These are phyloP conservation scores for Lumbricus terrestris DNA, from an alignment of 2,888 invertebrate species.

Conservation along the genomic window DNA sequence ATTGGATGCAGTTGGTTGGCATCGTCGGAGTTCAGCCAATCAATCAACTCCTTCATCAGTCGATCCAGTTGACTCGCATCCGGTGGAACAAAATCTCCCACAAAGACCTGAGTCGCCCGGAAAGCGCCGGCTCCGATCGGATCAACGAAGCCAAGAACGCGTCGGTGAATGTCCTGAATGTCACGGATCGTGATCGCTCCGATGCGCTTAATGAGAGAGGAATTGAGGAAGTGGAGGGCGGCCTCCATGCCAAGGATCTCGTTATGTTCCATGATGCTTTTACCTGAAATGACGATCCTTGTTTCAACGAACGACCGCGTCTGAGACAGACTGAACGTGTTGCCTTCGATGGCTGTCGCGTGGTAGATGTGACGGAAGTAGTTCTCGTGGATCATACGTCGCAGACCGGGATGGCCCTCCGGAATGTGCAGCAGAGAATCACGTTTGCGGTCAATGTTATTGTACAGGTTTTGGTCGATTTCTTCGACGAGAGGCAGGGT, in stretches of 20 bases:
- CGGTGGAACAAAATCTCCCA: slow-evolving; percentile 91
- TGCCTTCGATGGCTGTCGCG: slow-evolving; percentile 94
- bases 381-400: slow-evolving; percentile 87
- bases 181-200: slow-evolving; percentile 79
- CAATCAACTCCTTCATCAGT: slow-evolving; percentile 83
- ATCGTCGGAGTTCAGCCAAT: slow-evolving; percentile 84
- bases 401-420: slow-evolving; percentile 74
- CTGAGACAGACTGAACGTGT: slow-evolving; percentile 90
- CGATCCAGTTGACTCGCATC: slow-evolving; percentile 76
- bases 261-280: slow-evolving; percentile 93
- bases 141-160: slow-evolving; percentile 92
- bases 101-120: slow-evolving; percentile 73
- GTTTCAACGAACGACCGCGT: slow-evolving; percentile 90
- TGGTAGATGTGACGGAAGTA: slow-evolving; percentile 93
- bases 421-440: slow-evolving; percentile 79
- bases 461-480: slow-evolving; percentile 62
- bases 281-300: slow-evolving; percentile 74
- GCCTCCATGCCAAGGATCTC: slow-evolving; percentile 87
- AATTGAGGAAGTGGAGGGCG: slow-evolving; percentile 85
- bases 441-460: slow-evolving; percentile 78
- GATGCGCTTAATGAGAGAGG: slow-evolving; percentile 68
- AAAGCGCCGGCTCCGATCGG: slow-evolving; percentile 86
- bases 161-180: slow-evolving; percentile 84
- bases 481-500: slow-evolving; percentile 83
- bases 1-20: slow-evolving; percentile 81